Percentiles rank a stretch among this genome's conserved stretches.
Conservation (phyloP, 2,888 invertebrate genomes). For the Caenorhabditis virilis region DNA sequence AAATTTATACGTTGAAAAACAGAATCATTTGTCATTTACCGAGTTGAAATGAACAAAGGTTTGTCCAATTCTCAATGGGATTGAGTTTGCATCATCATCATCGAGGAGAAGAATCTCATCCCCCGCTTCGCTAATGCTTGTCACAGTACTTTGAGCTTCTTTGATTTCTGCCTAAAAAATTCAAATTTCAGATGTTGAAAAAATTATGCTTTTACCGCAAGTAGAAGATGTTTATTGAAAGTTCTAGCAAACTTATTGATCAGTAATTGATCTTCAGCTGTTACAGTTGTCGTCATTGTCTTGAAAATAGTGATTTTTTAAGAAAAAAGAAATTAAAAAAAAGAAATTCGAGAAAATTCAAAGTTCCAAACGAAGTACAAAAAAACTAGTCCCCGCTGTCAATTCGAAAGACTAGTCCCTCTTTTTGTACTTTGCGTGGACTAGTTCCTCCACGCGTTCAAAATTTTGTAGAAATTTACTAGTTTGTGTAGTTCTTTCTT, state of each 20-base stretch:
- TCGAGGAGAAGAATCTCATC: conserved; percentile 80
- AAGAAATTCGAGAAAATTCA: conserved; percentile 10
- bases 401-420: conserved; percentile 7
- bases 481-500: not conserved
- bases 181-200: not conserved
- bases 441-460: conserved; percentile 20
- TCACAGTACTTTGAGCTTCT: conserved; percentile 79
- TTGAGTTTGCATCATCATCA: conserved; percentile 72
- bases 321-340: conserved; percentile 14
- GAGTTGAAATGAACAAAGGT: conserved; percentile 63
- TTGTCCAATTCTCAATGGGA: conserved; percentile 69
- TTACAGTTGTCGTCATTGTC: conserved; percentile 72
- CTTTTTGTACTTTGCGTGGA: conserved; percentile 3
- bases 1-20: not conserved
- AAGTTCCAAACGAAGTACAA: conserved; percentile 1
- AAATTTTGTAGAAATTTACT: not conserved
- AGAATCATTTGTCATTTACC: no score
- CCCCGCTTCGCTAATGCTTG: conserved; percentile 88
- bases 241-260: conserved; percentile 93
- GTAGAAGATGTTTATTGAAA: no score
- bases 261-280: conserved; percentile 93
- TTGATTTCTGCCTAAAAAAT: conserved; percentile 59
- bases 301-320: not conserved
- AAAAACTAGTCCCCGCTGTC: conserved; percentile 10
- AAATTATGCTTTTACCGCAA: conserved; percentile 75